Percentiles rank a stretch among this genome's conserved stretches.
phyloP scores from a whole-genome alignment of 2,888 invertebrate species.

The Melanophora roralis region DNA sequence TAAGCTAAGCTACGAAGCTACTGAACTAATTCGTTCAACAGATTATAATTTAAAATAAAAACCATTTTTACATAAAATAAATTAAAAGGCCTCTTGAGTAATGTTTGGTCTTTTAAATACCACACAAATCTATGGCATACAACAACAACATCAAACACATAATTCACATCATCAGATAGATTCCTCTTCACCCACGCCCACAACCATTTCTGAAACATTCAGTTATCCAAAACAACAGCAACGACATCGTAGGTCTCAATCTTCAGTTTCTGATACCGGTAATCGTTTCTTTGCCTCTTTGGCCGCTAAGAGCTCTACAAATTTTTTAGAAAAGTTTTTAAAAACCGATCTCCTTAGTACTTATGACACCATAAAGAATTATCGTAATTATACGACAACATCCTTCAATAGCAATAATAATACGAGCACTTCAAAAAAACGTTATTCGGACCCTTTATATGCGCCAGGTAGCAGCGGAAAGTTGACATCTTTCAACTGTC shows the following conservation, averaged over 20 bases:
- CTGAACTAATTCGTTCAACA: slow-evolving; percentile 28
- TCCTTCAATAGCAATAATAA: not conserved
- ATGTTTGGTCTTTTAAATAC: slow-evolving; percentile 75
- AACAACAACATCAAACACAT: slow-evolving; percentile 57
- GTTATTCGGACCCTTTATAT: slow-evolving; percentile 31
- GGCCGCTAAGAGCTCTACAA: slow-evolving; percentile 66
- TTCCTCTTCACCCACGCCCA: slow-evolving; percentile 11
- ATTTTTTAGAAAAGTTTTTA: slow-evolving; percentile 74
- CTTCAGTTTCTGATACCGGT: slow-evolving; percentile 54
- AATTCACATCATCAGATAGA: slow-evolving; percentile 48
- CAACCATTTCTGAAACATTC: slow-evolving; percentile 16
- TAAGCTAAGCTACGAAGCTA: slow-evolving; percentile 40
- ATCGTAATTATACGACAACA: slow-evolving; percentile 63
- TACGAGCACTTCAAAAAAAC: not conserved
- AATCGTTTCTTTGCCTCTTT: slow-evolving; percentile 69
- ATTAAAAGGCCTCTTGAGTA: slow-evolving; percentile 36
- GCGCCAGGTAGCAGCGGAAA: slow-evolving; percentile 63
- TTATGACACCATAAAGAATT: slow-evolving; percentile 70
- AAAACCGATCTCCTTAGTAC: slow-evolving; percentile 72
- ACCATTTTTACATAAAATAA: not conserved
- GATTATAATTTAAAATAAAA: not conserved
- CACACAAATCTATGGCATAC: slow-evolving; percentile 74
- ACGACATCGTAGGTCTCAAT: slow-evolving; percentile 49
- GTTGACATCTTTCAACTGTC: slow-evolving; percentile 68
- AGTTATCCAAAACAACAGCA: not conserved